Evolutionary conservation across 2,113 vertebrate species (phyloP), one percentile per base, ranked within the genome.

Genomic region (Pteropus alecto): DNA sequence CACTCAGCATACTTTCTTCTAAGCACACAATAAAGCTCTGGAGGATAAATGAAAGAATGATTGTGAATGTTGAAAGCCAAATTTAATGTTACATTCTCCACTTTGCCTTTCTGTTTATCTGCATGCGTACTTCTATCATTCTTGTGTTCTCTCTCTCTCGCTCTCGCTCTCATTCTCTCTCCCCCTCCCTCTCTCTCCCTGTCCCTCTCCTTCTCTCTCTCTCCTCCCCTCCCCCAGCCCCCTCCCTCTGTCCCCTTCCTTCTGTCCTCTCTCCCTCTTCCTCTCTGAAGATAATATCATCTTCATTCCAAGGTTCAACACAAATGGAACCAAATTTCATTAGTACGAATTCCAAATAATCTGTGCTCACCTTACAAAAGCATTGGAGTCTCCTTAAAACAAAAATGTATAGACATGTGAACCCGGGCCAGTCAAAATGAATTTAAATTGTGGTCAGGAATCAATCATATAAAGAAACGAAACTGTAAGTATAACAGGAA

Each of bases 311-410:
- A 90, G 41, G 71, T 60, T 19, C 35, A 95, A 67, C 43, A n/a
- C 85, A 60, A 73, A 70, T 79, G 33, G 76, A 93, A 85, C 48
- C 41, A 85, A 84, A 93, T 84, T 79, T 74, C 11, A 90, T 35
- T 63, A 41, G 30, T 65, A 58, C 19, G 3, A 95, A 82, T 94
- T 94, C 61, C 46, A 97, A 67, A 86, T 58, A 89, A 60, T 60
- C 28, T 67, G 30, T 77, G 38, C 15, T 16, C 13, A 78, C 13
- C 18, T 88, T 71, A 56, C 22, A 87, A 92, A 87, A 67, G 11
- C 35, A 73, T 48, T 87, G 14, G 46, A 70, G 7, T 22, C 60
- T 87, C 58, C 24, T 73, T 78, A 78, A 87, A 96, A 76, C 93
- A 74, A 91, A 97, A 96, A 63, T 81, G 43, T 26, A 41, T 6